These are phyloP conservation scores for Paracanthobrama guichenoti DNA, from an alignment of 2,113 vertebrate genomes.

Conservation along the genomic window DNA sequence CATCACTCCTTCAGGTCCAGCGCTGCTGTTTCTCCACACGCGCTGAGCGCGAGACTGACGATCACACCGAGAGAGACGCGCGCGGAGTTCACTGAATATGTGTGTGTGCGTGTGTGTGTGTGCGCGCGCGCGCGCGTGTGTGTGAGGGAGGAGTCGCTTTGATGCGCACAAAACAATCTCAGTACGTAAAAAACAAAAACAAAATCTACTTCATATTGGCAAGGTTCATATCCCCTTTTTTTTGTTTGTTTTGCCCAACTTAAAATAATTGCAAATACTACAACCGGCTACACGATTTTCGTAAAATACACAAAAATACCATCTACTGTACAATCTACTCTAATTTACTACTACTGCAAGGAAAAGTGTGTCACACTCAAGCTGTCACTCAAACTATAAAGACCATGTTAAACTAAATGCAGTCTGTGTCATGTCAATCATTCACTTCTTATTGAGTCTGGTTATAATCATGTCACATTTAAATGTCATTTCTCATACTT, in stretches of 20 bases:
- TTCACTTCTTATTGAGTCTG: not conserved
- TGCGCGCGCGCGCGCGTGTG: not conserved
- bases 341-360: not conserved
- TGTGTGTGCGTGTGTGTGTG: not conserved
- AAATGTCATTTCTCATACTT: not conserved
- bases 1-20: not conserved
- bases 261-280: no score
- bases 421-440: no score
- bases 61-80: not conserved
- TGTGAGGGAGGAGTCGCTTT: not conserved
- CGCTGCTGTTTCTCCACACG: not conserved
- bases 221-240: not conserved
- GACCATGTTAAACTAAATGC: not conserved
- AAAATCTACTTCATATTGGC: no score
- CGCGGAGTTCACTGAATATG: not conserved
- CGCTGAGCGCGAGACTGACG: slow-evolving; percentile 29
- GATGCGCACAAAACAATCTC: not conserved
- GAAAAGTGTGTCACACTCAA: not conserved
- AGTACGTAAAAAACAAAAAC: not conserved
- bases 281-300: no score
- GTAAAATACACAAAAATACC: no score
- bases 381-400: not conserved
- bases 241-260: no score
- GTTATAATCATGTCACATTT: not conserved
- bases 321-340: not conserved